phyloP scores from a whole-genome alignment of 2,888 invertebrate genomes.

The Fragum sueziense region DNA sequence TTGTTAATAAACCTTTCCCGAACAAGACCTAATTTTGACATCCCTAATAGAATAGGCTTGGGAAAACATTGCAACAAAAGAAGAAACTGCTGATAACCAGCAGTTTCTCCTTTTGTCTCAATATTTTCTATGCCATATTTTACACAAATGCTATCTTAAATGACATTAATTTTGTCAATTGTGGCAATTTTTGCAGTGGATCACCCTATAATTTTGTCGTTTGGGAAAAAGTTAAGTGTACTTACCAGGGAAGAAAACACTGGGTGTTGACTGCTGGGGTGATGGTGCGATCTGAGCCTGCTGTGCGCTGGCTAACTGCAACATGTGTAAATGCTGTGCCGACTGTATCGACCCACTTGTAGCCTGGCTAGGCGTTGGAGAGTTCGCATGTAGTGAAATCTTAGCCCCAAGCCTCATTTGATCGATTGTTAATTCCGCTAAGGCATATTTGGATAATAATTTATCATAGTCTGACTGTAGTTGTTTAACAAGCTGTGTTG shows the following conservation, averaged over 20 bases:
- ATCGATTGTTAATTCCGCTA: conserved; percentile 82
- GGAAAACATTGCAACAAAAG: too few species aligned
- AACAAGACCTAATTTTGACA: too few species aligned
- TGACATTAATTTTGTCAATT: too few species aligned
- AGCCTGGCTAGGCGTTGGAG: conserved; percentile 75
- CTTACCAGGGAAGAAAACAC: conserved; percentile 58
- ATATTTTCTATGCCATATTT: too few species aligned
- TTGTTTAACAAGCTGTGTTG: conserved; percentile 77
- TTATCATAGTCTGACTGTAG: conserved; percentile 80
- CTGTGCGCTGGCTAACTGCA: conserved; percentile 62
- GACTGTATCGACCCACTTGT: conserved; percentile 66
- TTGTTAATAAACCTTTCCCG: too few species aligned
- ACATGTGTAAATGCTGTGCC: conserved; percentile 67
- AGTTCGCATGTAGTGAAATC: conserved; percentile 76
- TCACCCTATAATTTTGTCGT: too few species aligned
- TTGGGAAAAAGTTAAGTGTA: too few species aligned
- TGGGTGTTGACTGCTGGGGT: conserved; percentile 56
- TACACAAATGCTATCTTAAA: too few species aligned
- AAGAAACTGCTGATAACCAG: too few species aligned
- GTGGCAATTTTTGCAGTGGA: too few species aligned
- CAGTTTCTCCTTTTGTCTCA: too few species aligned
- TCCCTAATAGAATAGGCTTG: too few species aligned
- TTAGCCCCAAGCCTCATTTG: conserved; percentile 80
- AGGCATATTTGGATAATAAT: conserved; percentile 81
- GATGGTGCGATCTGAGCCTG: conserved; percentile 60